Evolutionary conservation across 1,140 invertebrate genomes (phyloP).

Genomic region (Ptiloglossa arizonensis): DNA sequence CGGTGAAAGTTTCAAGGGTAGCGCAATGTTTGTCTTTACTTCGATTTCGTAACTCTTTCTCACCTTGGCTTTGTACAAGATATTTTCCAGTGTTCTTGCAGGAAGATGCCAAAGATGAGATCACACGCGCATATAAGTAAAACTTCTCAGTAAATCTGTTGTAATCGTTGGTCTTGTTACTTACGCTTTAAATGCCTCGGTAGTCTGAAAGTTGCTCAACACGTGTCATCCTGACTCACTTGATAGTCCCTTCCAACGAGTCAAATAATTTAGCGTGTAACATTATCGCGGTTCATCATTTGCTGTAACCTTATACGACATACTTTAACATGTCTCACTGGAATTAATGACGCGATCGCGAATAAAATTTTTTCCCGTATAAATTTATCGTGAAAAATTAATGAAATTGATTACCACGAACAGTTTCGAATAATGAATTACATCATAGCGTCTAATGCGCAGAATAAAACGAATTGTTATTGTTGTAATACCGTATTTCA

Average conservation of each 20-base stretch:
- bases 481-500: too few relatives aligned
- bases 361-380: too few relatives aligned
- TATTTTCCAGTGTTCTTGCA: slow-evolving; percentile 16
- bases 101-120: slow-evolving; percentile 46
- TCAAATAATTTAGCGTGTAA: neutral
- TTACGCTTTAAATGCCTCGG: neutral
- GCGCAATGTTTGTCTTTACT: neutral
- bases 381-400: too few relatives aligned
- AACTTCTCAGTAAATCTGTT: slow-evolving; percentile 42
- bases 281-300: neutral
- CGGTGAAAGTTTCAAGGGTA: neutral
- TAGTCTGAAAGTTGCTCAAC: slow-evolving; percentile 28
- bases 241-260: neutral
- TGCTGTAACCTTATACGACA: neutral
- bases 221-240: slow-evolving; percentile 6
- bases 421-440: too few relatives aligned
- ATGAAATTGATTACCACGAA: too few relatives aligned
- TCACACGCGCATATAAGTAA: slow-evolving; percentile 38
- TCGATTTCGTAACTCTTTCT: slow-evolving; percentile 12
- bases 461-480: too few relatives aligned
- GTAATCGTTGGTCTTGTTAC: slow-evolving; percentile 1
- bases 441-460: too few relatives aligned
- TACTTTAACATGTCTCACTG: neutral
- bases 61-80: neutral
- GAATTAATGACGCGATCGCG: too few relatives aligned